phyloP scores from a whole-genome alignment of 2,888 invertebrate genomes.

The Rhingia campestris region DNA sequence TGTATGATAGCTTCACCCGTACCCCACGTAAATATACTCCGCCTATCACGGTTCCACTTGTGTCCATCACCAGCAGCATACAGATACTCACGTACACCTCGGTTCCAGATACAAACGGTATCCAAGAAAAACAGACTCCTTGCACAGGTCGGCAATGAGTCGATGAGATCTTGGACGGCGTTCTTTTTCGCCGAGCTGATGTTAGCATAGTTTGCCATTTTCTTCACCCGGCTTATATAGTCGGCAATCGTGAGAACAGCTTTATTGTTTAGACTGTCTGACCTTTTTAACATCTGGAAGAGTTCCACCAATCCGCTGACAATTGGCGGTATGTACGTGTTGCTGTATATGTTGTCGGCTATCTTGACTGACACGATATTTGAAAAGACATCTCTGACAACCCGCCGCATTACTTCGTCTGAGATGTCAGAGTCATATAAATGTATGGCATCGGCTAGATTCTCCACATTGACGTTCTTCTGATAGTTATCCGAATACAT shows the following conservation, averaged over 20 bases:
- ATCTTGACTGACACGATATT: not conserved
- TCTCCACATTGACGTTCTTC: conserved; percentile 24
- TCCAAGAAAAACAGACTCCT: conserved; percentile 3
- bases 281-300: conserved; percentile 2
- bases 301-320: conserved; percentile 3
- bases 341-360: conserved; percentile 2
- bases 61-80: not conserved
- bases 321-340: conserved; percentile 18
- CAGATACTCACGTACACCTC: conserved; percentile 1
- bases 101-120: conserved; percentile 21
- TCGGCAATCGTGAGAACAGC: conserved; percentile 7
- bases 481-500: conserved; percentile 12
- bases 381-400: conserved; percentile 3
- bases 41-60: conserved; percentile 7
- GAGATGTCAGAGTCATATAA: not conserved
- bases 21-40: conserved; percentile 23
- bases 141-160: conserved; percentile 15
- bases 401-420: conserved; percentile 14
- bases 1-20: not conserved
- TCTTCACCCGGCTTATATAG: not conserved
- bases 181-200: not conserved
- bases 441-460: conserved; percentile 1
- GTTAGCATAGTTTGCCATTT: not conserved
- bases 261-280: conserved; percentile 8
- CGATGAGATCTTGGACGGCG: not conserved